Conservation (phyloP, 2,797 vertebrate genomes). For the Crenuchus spilurus region DNA sequence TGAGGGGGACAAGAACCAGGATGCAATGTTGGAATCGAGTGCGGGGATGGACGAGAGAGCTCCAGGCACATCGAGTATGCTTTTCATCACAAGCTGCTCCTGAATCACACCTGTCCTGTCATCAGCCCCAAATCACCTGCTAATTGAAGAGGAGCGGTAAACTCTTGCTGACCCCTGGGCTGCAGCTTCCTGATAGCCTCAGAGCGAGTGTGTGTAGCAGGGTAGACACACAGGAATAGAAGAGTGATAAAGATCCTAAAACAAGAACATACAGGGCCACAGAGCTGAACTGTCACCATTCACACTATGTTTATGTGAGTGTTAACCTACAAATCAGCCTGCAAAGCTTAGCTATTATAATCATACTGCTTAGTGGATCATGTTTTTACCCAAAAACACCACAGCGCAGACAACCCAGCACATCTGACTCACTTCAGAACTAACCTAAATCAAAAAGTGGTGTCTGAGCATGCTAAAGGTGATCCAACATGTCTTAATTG, state of each 20-base stretch:
- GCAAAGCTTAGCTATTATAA: not conserved
- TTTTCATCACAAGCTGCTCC: slow-evolving; percentile 46
- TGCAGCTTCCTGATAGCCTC: slow-evolving; percentile 29
- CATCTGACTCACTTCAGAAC: not conserved
- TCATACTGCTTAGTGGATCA: not conserved
- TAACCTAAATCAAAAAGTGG: not conserved
- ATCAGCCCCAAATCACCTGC: slow-evolving; percentile 47
- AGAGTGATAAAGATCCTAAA: not conserved
- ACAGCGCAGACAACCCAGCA: not conserved
- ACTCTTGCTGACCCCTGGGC: slow-evolving; percentile 53
- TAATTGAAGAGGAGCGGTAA: slow-evolving; percentile 60
- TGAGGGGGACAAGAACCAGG: not conserved
- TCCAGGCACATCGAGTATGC: slow-evolving; percentile 24
- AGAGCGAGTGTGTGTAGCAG: slow-evolving; percentile 1
- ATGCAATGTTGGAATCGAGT: not conserved
- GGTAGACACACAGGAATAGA: not conserved
- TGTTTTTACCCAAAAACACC: not conserved
- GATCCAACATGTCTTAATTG: slow-evolving; percentile 2
- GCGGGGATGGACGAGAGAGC: not conserved
- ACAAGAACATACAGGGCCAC: not conserved
- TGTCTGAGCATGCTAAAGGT: not conserved
- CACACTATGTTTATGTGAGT: not conserved
- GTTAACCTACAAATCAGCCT: not conserved
- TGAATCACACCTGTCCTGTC: slow-evolving; percentile 44
- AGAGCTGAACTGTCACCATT: not conserved